phyloP scores from a whole-genome alignment of 92 coral and sea anemone genomes.

The Umimayanthus kanabou region DNA sequence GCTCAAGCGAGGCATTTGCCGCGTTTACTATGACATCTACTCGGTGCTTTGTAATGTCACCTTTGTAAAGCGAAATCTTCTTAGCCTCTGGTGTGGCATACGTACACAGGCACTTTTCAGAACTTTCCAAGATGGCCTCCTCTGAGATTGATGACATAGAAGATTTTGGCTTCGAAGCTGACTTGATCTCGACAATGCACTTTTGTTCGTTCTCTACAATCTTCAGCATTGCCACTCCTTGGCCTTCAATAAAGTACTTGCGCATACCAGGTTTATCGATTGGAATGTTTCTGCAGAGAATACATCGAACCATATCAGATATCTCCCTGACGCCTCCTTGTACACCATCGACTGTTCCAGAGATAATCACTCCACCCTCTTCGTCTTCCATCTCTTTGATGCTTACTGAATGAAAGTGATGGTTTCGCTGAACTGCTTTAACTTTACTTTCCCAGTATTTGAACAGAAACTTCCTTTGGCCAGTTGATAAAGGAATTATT shows the following conservation, averaged over 20 bases:
- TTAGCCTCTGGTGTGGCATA: conserved; percentile 35
- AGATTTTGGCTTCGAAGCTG: background rate
- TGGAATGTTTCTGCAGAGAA: conserved; percentile 30
- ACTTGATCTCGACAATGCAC: conserved; percentile 47
- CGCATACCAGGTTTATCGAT: conserved; percentile 76
- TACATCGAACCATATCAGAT: conserved; percentile 20
- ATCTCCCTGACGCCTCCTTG: conserved; percentile 28
- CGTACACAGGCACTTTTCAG: conserved; percentile 27
- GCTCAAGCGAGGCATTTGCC: conserved; percentile 59
- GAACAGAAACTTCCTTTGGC: conserved; percentile 48
- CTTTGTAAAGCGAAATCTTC: conserved; percentile 44
- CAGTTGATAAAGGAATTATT: conserved; percentile 40
- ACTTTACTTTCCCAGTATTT: conserved; percentile 46
- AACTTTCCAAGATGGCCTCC: background rate
- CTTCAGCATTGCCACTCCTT: conserved; percentile 40
- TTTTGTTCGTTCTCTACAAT: conserved; percentile 40
- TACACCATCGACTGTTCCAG: conserved; percentile 74
- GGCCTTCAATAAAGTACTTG: conserved; percentile 40
- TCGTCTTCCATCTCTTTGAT: conserved; percentile 41
- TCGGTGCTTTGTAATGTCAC: conserved; percentile 65
- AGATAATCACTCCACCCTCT: conserved; percentile 40
- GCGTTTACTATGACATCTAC: conserved; percentile 83
- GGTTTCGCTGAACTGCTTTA: conserved; percentile 32
- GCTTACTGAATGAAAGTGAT: conserved; percentile 42
- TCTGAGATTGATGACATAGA: background rate